Percentiles rank a stretch among this genome's conserved stretches.
Conservation (phyloP, 2,888 invertebrate genomes). For the Acleris sparsana region DNA sequence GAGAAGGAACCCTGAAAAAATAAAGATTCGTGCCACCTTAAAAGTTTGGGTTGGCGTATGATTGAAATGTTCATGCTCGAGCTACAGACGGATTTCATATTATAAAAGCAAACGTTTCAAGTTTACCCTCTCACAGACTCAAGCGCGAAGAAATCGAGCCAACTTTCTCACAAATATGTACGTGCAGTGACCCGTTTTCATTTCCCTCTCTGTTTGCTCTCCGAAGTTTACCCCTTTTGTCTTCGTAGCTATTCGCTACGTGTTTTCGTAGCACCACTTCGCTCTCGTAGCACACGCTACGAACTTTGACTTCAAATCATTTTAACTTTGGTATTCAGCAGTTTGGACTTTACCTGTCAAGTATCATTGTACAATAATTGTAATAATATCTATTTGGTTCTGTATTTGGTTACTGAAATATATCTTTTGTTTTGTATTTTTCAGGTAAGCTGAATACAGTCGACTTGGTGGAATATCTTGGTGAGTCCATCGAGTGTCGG, state of each 20-base stretch:
- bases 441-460: conserved; percentile 12
- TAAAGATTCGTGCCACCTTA: no score
- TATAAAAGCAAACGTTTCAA: no score
- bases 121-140: no score
- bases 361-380: no score
- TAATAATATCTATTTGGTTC: not conserved
- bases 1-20: no score
- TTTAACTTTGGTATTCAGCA: not conserved
- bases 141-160: no score
- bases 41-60: no score
- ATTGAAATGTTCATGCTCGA: no score
- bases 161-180: no score
- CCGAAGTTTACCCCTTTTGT: conserved; percentile 5
- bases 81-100: no score
- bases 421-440: conserved; percentile 1
- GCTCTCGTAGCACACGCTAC: conserved; percentile 24
- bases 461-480: not conserved
- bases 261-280: conserved; percentile 22
- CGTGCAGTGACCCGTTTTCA: not conserved
- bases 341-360: no score
- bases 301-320: conserved; percentile 8
- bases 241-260: conserved; percentile 17
- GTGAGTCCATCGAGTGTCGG: not conserved
- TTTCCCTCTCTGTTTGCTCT: conserved; percentile 15
- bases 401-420: no score